Base-by-base conservation (phyloP, 2,888 invertebrate genomes). In the Leptopilina drosophilae region DNA sequence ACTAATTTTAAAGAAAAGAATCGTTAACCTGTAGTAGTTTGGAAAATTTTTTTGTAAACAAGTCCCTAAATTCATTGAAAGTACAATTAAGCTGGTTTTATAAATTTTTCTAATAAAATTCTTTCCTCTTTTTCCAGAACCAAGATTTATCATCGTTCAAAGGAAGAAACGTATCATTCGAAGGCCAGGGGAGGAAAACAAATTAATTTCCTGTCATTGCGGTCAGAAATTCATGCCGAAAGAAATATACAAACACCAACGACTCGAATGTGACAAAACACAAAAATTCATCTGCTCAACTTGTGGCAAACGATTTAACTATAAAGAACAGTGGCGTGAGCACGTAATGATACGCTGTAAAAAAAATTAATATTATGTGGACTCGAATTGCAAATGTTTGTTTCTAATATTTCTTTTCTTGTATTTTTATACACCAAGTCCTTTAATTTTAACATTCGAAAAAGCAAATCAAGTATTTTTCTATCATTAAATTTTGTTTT, bases 221-320 rank as follows among this genome's bases (percentile, higher is more conserved):
- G 89, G 88, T 11, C 88, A 88, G 64, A 83, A 86, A 59, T 91
- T n/a, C n/a, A 8, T 5, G 9, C n/a, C n/a, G 1, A n/a, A n/a
- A 2, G 59, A 14, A 4, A 15, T 15, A 90, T 83, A 85, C 76
- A 83, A 86, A 42, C 90, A 91, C 82, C 84, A 85, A 79, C 86
- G 90, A 69, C 82, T 89, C 85, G 90, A 88, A 77, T 90, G 91
- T 82, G 90, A 89, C 1, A 87, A 86, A 77, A 89, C 88, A 78
- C 92, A 92, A 8, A 88, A 87, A 77, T 92, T 92, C 83, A 78
- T 80, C 53, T 92, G 92, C 81, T 75, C 82, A 26, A 79, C 88
- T 49, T 92, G 92, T 80, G 87, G 86, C 15, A 3, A 64, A 64
- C 14, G 40, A 64, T 64, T 64, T 64, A 33, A 64, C 14, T 12